Conservation (phyloP, 2,888 invertebrate genomes). For the Acanthoscelides obtectus region DNA sequence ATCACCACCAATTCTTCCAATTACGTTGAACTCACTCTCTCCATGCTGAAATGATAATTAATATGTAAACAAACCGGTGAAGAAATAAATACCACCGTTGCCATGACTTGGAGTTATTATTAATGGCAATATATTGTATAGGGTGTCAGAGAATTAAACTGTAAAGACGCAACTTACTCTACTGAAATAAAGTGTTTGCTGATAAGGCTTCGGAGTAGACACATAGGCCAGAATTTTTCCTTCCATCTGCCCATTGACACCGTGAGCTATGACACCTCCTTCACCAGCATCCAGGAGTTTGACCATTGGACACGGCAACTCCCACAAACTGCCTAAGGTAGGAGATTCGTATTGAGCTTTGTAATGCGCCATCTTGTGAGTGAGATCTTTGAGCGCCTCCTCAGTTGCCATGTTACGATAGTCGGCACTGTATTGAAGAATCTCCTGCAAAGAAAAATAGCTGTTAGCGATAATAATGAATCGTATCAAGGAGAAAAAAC, state of each 20-base stretch:
- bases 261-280: constrained; percentile 65
- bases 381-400: constrained; percentile 74
- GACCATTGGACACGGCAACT: constrained; percentile 50
- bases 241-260: constrained; percentile 74
- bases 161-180: constrained; percentile 68
- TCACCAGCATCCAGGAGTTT: constrained; percentile 57
- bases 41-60: constrained; percentile 67
- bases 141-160: too few species aligned
- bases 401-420: constrained; percentile 76
- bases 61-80: constrained; percentile 19
- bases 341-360: constrained; percentile 76
- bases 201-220: constrained; percentile 77
- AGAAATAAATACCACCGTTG: too few species aligned
- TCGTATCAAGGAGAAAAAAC: too few species aligned
- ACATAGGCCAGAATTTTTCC: constrained; percentile 82
- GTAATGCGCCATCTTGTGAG: constrained; percentile 80
- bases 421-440: constrained; percentile 81
- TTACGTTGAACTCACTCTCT: constrained; percentile 86
- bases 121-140: too few species aligned
- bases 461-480: too few species aligned
- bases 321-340: constrained; percentile 50
- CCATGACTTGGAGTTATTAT: too few species aligned
- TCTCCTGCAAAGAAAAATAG: constrained; percentile 52
- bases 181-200: constrained; percentile 86
- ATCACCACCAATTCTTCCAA: constrained; percentile 89